Conservation (phyloP, 2,113 vertebrate genomes). For the Emydura subglobosa region DNA sequence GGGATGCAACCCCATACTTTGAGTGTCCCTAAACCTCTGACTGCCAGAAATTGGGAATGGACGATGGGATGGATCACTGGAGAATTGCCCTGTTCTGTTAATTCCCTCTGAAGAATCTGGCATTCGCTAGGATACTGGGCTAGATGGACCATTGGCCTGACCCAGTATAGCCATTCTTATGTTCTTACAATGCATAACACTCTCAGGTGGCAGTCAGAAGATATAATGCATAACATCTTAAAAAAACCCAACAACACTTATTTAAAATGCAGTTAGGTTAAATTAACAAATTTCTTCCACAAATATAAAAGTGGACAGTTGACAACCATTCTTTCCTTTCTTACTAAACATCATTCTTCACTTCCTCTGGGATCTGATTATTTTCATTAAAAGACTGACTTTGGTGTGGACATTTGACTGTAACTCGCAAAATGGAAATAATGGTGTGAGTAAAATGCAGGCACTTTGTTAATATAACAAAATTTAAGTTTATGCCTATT, state of each 20-base stretch:
- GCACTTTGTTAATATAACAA: not conserved
- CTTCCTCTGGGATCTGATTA: not conserved
- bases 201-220: not conserved
- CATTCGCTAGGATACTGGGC: not conserved
- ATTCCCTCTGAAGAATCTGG: not conserved
- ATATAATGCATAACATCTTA: not conserved
- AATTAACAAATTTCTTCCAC: too few relatives aligned
- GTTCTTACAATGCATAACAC: not conserved
- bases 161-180: not conserved
- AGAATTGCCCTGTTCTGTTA: not conserved
- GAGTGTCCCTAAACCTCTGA: not conserved
- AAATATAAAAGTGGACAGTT: not conserved
- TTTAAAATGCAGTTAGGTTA: not conserved
- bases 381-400: not conserved
- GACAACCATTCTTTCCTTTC: not conserved
- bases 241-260: not conserved
- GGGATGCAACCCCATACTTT: not conserved
- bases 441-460: not conserved
- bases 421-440: not conserved
- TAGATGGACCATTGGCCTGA: not conserved
- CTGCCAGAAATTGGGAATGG: not conserved
- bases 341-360: not conserved
- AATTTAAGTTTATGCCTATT: not conserved
- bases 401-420: rapidly evolving
- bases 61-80: not conserved